Base-by-base conservation (phyloP, 2,797 vertebrate species). In the Notolepis coatsorum region DNA sequence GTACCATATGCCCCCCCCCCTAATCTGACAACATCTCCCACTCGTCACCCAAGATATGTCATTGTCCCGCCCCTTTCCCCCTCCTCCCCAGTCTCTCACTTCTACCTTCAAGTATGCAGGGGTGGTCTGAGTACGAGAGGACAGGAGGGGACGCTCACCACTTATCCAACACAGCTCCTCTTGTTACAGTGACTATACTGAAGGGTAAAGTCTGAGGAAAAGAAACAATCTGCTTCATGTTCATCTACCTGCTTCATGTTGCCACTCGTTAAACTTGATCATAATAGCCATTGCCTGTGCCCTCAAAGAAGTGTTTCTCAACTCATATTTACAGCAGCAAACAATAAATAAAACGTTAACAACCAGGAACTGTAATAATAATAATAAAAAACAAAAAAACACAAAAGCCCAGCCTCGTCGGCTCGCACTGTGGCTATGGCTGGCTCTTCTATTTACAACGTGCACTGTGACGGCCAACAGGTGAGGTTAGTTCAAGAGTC, bases 401-500 rank as follows among this genome's bases (percentile, higher is more conserved):
- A 75, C 33, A 73, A 74, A 9, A n/a, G 53, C n/a, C 35, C 42
- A 56, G 9, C 53, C 45, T 0, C 39, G 54, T 51, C 49, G 53
- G 41, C 48, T 51, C 24, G 54, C 56, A 24, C 18, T 52, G 49
- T 59, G 6, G 56, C 23, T 27, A 35, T 62, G 47, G 48, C 51
- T 49, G 52, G 43, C 39, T n/a, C 42, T 25, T 65, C 53, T 71
- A 79, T 84, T 71, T 84, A 83, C 84, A 88, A 53, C 49, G 84
- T 85, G 70, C 67, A 80, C 69, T 35, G 58, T 75, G 61, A 74
- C 52, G 64, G 65, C 65, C 51, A 25, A n/a, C n/a, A n/a, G 59
- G 79, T 82, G 79, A 84, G 78, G 90, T 93, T 93, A 93, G 91
- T 93, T 41, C 53, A 70, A 76, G 3, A 37, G 4, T 3, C 7